Evolutionary conservation across 2,113 vertebrate genomes (phyloP), one percentile per base, ranked within the genome.

Genomic region (Excalfactoria chinensis): DNA sequence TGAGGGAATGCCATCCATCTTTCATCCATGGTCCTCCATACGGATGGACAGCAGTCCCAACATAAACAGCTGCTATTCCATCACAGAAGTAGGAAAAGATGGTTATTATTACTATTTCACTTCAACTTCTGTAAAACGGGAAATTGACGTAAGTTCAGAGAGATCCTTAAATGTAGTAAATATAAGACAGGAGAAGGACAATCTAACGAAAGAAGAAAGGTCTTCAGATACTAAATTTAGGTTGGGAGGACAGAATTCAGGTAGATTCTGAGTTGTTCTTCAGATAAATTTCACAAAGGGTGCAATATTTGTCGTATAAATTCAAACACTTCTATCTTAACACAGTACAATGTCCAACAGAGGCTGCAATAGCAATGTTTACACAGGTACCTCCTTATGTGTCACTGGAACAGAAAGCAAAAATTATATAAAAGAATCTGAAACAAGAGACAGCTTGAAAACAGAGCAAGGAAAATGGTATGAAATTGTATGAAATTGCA

Each of bases 401-500:
- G 35, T 35, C 78, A 73, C 3, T 67, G 25, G 32, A 72, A 77
- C 60, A 85, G 55, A 85, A 83, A 83, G 28, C 26, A 80, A 79
- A 37, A 69, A 53, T 58, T 93, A 84, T 40, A 74, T 56, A 32
- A 62, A 78, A 84, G 49, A 22, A 87, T 16, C 40, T 67, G 56
- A 82, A 91, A 87, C 14, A 91, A 44, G 16, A 87, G 40, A 30
- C 15, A 70, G 63, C 58, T 75, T 49, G 71, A 84, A 92, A 91
- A 76, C 10, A 80, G 44, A 84, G 59, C 48, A 91, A 85, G 46
- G 68, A 77, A 85, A 91, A 93, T 63, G 30, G 32, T n/a, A 94
- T 89, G 67, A 87, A 93, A 92, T 32, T 91, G 46, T 48, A 22
- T 22, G 87, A 89, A 95, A 93, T 55, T 83, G 64, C 68, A 86